Base-by-base conservation (phyloP, 1,140 invertebrate genomes). In the Drosophila sturtevanti region DNA sequence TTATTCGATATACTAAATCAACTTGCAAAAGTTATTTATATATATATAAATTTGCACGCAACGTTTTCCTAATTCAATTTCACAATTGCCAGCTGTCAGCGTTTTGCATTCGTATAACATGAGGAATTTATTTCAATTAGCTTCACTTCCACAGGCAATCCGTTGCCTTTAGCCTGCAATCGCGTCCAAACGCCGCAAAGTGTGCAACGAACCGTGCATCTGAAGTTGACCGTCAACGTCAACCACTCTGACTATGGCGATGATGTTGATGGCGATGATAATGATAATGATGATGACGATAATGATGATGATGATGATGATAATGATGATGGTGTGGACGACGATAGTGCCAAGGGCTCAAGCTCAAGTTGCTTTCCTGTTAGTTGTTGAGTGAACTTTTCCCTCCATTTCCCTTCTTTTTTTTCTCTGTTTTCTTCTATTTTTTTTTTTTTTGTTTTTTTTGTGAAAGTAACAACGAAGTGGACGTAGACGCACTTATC, bases 51-150 rank as follows among this genome's bases (percentile, higher is more conserved):
- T 12, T 14, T 48, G 16, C 70, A 73, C 70, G 71, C 70, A 61
- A 73, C 56, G 62, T 63, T 69, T 70, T 77, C 62, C 72, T 77
- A 71, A 78, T 75, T 78, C 34, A 78, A 75, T 78, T 78, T 75
- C 60, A 63, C 67, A 71, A 63, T 78, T 75, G 75, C 75, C 75
- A 71, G 31, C 75, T 71, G 75, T 67, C 63, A 75, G 72, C 67
- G 67, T 59, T 77, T 74, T 70, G 52, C 72, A 61, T 74, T 75
- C 66, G 67, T 51, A 78, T 78, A 75, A 78, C 72, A 78, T 60
- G 75, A 55, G 67, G 44, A 78, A 78, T 78, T 75, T 66, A 78
- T 78, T 78, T 78, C 72, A 78, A 78, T 78, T 75, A 78, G 74
- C 63, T 44, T 56, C 41, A 34, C 65, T 37, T 21, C 41, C 52